A percentile compares a stretch with the other conserved stretches of the same genome.
phyloP scores from a whole-genome alignment of 92 coral and sea anemone genomes.

The Metridium senile region DNA sequence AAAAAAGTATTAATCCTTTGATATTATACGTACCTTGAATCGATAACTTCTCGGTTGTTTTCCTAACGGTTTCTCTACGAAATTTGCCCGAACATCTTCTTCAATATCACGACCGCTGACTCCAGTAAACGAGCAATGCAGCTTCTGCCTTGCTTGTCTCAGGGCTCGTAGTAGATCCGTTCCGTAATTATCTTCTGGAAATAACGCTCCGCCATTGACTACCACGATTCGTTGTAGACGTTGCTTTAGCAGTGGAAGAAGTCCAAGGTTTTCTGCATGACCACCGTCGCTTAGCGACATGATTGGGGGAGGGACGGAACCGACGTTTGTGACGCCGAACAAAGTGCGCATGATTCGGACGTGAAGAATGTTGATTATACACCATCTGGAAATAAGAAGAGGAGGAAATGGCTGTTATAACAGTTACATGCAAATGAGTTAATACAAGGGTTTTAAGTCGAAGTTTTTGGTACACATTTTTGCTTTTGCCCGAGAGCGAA shows the following conservation, averaged over 20 bases:
- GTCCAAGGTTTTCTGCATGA: slow-evolving; percentile 79
- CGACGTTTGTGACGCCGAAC: slow-evolving; percentile 58
- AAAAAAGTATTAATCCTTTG: too few relatives aligned
- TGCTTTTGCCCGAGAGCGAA: too few relatives aligned
- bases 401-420: background rate
- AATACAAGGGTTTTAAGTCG: too few relatives aligned
- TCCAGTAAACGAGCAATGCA: slow-evolving; percentile 78
- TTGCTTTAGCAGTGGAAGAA: slow-evolving; percentile 66
- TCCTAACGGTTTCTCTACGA: slow-evolving; percentile 56
- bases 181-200: slow-evolving; percentile 12
- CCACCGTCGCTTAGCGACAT: slow-evolving; percentile 83
- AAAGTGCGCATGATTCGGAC: slow-evolving; percentile 76
- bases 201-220: slow-evolving; percentile 62
- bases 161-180: slow-evolving; percentile 43
- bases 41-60: slow-evolving; percentile 83
- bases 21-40: slow-evolving; percentile 51
- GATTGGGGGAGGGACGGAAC: slow-evolving; percentile 80
- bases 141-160: slow-evolving; percentile 67
- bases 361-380: slow-evolving; percentile 72
- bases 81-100: slow-evolving; percentile 68
- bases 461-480: too few relatives aligned
- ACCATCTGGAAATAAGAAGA: slow-evolving; percentile 60
- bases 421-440: too few relatives aligned
- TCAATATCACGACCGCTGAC: slow-evolving; percentile 74
- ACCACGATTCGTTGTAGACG: slow-evolving; percentile 60